Evolutionary conservation across 1,140 invertebrate genomes (phyloP), one percentile per base, ranked within the genome.

Genomic region (Penaeus japonicus): DNA sequence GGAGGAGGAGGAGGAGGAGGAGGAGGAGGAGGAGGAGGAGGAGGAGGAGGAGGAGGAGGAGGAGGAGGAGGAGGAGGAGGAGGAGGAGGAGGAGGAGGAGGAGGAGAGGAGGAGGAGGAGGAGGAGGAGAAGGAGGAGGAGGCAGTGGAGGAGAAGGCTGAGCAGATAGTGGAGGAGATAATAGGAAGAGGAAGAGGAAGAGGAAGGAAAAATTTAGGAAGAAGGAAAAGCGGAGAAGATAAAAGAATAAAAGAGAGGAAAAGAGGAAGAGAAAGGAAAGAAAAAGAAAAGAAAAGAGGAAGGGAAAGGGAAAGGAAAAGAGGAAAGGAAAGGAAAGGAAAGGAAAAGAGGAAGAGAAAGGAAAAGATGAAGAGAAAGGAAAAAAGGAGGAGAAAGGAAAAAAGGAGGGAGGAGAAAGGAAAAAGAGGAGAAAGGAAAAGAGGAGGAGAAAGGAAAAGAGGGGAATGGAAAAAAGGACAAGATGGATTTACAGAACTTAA

Each of bases 91-190:
- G 35, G 35, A 39, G 35, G 7, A 39, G 35, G 35, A 39, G 35
- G 35, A 4, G 35, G 35, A 7, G 35, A 39, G 35, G 35, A 39
- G 35, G 35, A 39, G 35, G 35, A 39, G 35, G 35, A 39, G 35
- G 35, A 39, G 35, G 35, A 39, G 35, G 35, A 39, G 35, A 7
- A 39, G 35, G 35, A 39, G 35, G 35, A 39, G 35, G 35, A 39
- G 35, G 35, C 7, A 7, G 35, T 2, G 35, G 7, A 7, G 35
- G 7, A 7, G 35, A 39, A 7, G 35, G 7, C 3, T 2, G 7
- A 7, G 35, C 2, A 7, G 35, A 39, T 2, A 12, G 12, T 2
- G 91, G 92, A 92, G 91, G 93, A 91, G 12, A 12, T 2, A 65
- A 27, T 2, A 27, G 27, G 59, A 12, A 12, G 12, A 27, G 59